Conservation (phyloP, 1,140 invertebrate species). For the Dryas iulia region DNA sequence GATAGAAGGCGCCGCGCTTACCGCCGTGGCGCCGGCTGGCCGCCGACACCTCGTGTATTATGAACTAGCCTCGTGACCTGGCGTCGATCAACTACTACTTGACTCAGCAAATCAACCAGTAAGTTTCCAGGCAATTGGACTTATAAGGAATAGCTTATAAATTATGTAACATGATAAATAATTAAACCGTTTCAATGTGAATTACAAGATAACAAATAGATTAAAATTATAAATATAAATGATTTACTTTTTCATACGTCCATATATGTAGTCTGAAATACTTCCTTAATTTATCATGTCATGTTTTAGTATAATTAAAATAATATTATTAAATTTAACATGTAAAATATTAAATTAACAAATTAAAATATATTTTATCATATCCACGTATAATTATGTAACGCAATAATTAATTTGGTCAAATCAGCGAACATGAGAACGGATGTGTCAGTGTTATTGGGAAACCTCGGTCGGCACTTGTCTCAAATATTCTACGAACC, state of each 20-base stretch:
- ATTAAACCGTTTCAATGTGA: conserved; percentile 6
- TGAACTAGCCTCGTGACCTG: conserved; percentile 76
- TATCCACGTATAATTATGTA: background rate
- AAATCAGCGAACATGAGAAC: conserved; percentile 25
- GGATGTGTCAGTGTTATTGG: conserved; percentile 35
- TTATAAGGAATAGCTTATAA: conserved; percentile 51
- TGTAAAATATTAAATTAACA: background rate
- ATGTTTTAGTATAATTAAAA: background rate
- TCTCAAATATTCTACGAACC: conserved; percentile 54
- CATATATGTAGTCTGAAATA: background rate
- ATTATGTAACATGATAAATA: conserved; percentile 23
- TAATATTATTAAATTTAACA: background rate
- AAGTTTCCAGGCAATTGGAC: conserved; percentile 59
- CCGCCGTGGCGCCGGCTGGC: conserved; percentile 73
- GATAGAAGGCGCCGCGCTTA: conserved; percentile 72
- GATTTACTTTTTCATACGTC: background rate
- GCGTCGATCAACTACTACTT: conserved; percentile 74
- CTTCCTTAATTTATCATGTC: background rate
- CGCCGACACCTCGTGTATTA: conserved; percentile 77
- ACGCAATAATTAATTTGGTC: conserved; percentile 4
- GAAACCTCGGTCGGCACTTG: conserved; percentile 42
- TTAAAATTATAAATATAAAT: background rate
- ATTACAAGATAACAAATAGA: background rate
- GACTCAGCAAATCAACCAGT: conserved; percentile 64
- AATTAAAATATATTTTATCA: background rate